Conservation (phyloP, 1,140 invertebrate species). For the Dendrolimus kikuchii region DNA sequence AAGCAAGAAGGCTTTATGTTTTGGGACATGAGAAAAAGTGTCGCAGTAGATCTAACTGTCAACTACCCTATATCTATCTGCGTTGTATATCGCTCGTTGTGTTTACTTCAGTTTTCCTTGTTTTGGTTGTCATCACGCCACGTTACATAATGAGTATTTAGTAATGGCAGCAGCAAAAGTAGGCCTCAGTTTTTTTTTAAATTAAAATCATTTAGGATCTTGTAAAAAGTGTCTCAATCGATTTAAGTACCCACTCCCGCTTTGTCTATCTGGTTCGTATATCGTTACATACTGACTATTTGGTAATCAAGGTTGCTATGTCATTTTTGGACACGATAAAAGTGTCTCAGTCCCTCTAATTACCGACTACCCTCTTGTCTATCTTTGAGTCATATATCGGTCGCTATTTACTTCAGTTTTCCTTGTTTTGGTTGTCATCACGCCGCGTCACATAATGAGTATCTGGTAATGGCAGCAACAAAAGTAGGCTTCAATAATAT, state of each 20-base stretch:
- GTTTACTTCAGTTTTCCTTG: constrained; percentile 41
- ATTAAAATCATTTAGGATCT: background rate
- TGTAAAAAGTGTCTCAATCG: too few species aligned
- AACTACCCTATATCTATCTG: too few species aligned
- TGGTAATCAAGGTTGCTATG: too few species aligned
- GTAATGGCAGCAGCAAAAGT: constrained; percentile 22
- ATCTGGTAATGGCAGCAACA: constrained; percentile 22
- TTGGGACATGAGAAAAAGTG: too few species aligned
- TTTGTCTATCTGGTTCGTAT: too few species aligned
- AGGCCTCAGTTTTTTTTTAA: background rate
- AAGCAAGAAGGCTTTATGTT: too few species aligned
- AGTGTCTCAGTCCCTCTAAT: too few species aligned
- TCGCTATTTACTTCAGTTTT: constrained; percentile 35
- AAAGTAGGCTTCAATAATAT: background rate
- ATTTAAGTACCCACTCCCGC: too few species aligned
- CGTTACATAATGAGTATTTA: constrained; percentile 35
- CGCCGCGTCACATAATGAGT: constrained; percentile 36
- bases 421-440: constrained; percentile 42
- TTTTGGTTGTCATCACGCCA: constrained; percentile 34
- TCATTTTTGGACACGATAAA: too few species aligned
- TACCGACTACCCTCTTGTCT: too few species aligned
- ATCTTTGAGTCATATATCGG: background rate
- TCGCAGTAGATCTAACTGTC: too few species aligned
- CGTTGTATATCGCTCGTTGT: constrained; percentile 1
- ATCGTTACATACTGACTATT: too few species aligned